A percentile compares a stretch with the other conserved stretches of the same genome.
phyloP scores from a whole-genome alignment of 2,113 vertebrate genomes.

The Chunga burmeisteri region DNA sequence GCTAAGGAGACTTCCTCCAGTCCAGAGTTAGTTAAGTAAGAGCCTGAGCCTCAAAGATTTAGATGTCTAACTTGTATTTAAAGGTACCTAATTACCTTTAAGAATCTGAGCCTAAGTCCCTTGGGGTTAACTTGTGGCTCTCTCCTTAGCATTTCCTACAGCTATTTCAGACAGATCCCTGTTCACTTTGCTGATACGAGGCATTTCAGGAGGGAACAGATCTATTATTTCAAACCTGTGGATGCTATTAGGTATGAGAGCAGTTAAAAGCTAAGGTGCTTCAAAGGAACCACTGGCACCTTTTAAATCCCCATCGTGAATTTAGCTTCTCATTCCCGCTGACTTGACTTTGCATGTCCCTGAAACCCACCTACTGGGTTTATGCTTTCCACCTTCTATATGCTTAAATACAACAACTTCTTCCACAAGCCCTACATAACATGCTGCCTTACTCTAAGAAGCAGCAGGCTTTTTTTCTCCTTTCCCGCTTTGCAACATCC shows the following conservation, averaged over 20 bases:
- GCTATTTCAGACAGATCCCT: not conserved
- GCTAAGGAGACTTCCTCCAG: conserved; percentile 26
- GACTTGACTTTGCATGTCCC: not conserved
- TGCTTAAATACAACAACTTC: not conserved
- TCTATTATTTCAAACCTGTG: not conserved
- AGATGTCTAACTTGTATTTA: conserved; percentile 61
- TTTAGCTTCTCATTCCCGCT: not conserved
- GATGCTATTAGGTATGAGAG: not conserved
- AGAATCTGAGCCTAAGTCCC: conserved; percentile 43
- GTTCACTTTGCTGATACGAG: not conserved
- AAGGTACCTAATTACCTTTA: conserved; percentile 55
- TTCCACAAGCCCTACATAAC: not conserved
- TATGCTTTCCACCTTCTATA: not conserved
- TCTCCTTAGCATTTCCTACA: not conserved
- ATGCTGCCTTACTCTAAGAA: not conserved
- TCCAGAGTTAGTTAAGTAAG: conserved; percentile 33
- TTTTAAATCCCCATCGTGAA: not conserved
- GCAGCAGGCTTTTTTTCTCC: not conserved
- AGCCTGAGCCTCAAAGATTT: conserved; percentile 51
- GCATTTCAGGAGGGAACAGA: not conserved
- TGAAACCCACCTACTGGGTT: not conserved
- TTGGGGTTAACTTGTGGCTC: conserved; percentile 23
- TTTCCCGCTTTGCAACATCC: conserved; percentile 8
- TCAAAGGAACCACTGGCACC: not conserved
- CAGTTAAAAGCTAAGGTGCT: not conserved